A percentile compares a stretch with the other conserved stretches of the same genome.
These are phyloP conservation scores for Pseudomugil tenellus DNA, from an alignment of 2,797 vertebrate species.

Conservation along the genomic window DNA sequence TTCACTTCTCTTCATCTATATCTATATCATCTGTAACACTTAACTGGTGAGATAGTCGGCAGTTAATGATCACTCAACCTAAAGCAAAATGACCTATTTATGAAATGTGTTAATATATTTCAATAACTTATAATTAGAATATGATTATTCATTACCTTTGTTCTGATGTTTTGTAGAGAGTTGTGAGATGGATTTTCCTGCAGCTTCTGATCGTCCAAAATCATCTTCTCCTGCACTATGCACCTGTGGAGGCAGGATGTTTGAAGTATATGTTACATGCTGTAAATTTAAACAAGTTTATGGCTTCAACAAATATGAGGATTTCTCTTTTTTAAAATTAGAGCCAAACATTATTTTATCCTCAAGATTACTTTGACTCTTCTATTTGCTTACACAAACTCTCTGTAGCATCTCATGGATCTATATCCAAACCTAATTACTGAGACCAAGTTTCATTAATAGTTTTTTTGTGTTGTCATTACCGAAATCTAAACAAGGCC, in stretches of 20 bases:
- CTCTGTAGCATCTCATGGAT: background rate
- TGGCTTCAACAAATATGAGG: background rate
- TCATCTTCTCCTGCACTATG: conserved; percentile 83
- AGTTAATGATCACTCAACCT: background rate
- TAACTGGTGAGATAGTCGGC: background rate
- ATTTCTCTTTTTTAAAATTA: no score
- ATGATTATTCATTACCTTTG: conserved; percentile 65
- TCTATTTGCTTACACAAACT: background rate
- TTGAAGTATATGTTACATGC: background rate
- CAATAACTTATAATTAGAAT: background rate
- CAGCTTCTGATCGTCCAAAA: conserved; percentile 53
- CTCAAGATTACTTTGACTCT: background rate
- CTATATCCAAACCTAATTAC: background rate
- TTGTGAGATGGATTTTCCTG: conserved; percentile 26
- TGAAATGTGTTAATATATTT: conserved; percentile 3
- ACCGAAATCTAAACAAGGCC: background rate
- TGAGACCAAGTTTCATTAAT: background rate
- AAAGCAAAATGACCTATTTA: background rate
- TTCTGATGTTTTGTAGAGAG: conserved; percentile 41
- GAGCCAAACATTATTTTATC: background rate
- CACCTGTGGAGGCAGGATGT: conserved; percentile 67
- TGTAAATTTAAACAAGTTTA: background rate
- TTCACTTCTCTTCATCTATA: no score
- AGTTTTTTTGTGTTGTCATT: background rate
- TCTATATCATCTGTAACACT: no score